phyloP scores from a whole-genome alignment of 2,888 invertebrate genomes.

The Eutolmus rufibarbis region DNA sequence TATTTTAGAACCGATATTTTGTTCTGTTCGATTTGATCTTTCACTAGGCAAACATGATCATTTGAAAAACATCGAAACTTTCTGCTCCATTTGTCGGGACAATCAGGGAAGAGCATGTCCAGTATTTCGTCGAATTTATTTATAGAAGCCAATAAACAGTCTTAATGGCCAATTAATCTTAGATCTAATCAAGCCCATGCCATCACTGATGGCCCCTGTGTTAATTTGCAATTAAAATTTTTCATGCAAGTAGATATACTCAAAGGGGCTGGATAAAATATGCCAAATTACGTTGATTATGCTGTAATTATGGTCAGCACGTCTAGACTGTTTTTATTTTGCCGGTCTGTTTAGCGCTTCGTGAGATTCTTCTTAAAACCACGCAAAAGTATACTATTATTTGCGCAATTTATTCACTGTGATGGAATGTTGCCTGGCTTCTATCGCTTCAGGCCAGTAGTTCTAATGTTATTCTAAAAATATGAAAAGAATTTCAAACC shows the following conservation, averaged over 20 bases:
- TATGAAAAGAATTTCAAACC: not conserved
- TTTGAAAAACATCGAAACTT: not conserved
- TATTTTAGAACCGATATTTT: not conserved
- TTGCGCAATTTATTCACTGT: not conserved
- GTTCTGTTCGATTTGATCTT: not conserved
- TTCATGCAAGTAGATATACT: not conserved
- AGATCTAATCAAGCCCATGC: not conserved
- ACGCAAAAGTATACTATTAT: not conserved
- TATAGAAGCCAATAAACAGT: not conserved
- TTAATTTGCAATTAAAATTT: not conserved
- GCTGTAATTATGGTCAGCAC: not conserved
- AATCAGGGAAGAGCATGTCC: not conserved
- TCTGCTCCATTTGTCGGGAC: not conserved
- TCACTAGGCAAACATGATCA: not conserved
- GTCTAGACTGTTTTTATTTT: conserved; percentile 9
- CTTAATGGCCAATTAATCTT: not conserved
- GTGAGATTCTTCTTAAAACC: not conserved
- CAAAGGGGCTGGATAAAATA: not conserved
- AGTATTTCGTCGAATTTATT: not conserved
- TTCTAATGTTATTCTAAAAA: not conserved
- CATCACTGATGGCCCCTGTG: not conserved
- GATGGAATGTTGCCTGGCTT: not conserved
- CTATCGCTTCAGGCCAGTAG: not conserved
- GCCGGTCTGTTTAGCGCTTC: not conserved
- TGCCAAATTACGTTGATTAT: not conserved